Evolutionary conservation across 2,888 invertebrate species (phyloP), one percentile per base, ranked within the genome.

Genomic region (Lithophane ornitopus): DNA sequence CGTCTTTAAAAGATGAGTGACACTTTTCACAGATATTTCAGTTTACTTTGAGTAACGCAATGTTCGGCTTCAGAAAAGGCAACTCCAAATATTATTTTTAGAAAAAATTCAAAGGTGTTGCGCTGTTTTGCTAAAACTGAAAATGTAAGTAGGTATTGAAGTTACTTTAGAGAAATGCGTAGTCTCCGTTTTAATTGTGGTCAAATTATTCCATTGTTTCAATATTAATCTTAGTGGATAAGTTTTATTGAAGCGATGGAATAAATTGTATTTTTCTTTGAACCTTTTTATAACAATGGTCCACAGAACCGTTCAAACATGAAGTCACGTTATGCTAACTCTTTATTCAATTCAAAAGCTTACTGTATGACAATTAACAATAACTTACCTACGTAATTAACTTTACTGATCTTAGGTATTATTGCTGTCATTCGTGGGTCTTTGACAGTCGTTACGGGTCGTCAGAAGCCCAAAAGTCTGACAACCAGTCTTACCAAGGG

Each of bases 1-100:
- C 61, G 65, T 74, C 59, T 79, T 61, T 62, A 58, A 52, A 41
- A 80, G 8, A 62, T 82, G 69, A 79, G 68, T 74, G 74, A 56
- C 59, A 76, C 49, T 74, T 85, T 63, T 80, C 72, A 19, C 70
- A 68, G 7, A 44, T 39, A 73, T 54, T 62, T 70, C 26, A 44
- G 46, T 58, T 49, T 9, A 14, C 41, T 52, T 39, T 11, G 34
- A 19, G n/a, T 71, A 62, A 62, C 14, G 28, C 26, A 62, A 71
- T 61, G 11, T 19, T 34, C n/a, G 12, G 22, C 12, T 7, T 49
- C 2, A 46, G 26, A 34, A 11, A 74, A 19, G 16, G 16, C 1
- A 28, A 41, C 19, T n/a, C n/a, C n/a, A n/a, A n/a, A n/a, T n/a
- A n/a, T n/a, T n/a, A n/a, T n/a, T n/a, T n/a, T n/a, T n/a, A n/a